phyloP scores from a whole-genome alignment of 2,888 invertebrate genomes.

The Muschampia plurimacula region DNA sequence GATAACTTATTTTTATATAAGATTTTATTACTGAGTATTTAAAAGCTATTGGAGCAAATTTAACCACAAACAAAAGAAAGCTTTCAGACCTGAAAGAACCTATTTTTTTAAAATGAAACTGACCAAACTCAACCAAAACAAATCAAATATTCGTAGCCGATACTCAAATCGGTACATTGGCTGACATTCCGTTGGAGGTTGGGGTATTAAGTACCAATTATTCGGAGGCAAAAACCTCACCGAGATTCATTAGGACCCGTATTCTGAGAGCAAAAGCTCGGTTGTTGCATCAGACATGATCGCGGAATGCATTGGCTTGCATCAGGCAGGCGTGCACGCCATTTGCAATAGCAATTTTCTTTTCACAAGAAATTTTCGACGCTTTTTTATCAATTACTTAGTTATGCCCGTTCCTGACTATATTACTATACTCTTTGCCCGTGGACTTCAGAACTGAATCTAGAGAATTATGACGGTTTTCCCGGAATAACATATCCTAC shows the following conservation, averaged over 20 bases:
- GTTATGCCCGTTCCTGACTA: no score
- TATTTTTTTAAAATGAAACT: no score
- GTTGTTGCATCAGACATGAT: conserved; percentile 66
- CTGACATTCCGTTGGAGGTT: not conserved
- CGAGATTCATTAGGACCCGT: conserved; percentile 15
- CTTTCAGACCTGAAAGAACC: no score
- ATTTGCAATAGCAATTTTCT: conserved; percentile 12
- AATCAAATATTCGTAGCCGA: not conserved
- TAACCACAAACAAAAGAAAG: no score
- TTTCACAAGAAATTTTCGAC: not conserved
- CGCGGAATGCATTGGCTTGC: conserved; percentile 53
- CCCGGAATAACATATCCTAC: no score
- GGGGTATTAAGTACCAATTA: conserved; percentile 39
- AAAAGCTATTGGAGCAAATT: no score
- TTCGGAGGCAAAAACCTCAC: conserved; percentile 42
- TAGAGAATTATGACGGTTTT: no score
- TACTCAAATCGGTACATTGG: not conserved
- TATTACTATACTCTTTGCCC: no score
- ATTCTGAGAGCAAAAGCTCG: conserved; percentile 56
- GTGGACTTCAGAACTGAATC: no score
- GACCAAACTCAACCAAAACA: not conserved
- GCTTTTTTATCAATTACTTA: not conserved
- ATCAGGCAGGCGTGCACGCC: conserved; percentile 50
- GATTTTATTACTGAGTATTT: no score
- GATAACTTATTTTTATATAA: no score